These are phyloP conservation scores for Bubalus kerabau DNA, from an alignment of 2,113 vertebrate genomes.

Conservation along the genomic window DNA sequence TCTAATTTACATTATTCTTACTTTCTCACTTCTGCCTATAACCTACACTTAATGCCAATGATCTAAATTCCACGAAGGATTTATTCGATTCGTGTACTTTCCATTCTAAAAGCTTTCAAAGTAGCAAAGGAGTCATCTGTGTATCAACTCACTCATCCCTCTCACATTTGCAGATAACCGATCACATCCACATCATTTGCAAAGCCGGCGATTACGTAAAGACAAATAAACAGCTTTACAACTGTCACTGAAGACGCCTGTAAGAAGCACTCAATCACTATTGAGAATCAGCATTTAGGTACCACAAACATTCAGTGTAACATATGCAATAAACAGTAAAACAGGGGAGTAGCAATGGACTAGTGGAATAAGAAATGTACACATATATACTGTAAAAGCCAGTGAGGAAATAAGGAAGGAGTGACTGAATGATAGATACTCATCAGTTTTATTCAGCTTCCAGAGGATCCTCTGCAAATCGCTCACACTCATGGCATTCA, in stretches of 20 bases:
- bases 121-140: background rate
- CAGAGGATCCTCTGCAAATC: background rate
- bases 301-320: background rate
- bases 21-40: background rate
- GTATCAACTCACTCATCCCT: background rate
- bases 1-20: background rate
- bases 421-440: accelerated
- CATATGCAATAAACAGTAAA: background rate
- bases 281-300: background rate
- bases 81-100: background rate
- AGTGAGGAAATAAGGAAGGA: background rate
- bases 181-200: background rate
- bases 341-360: background rate
- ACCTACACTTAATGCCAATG: background rate
- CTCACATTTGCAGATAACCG: background rate
- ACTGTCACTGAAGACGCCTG: too few species aligned
- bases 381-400: background rate
- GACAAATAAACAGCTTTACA: background rate
- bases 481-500: background rate
- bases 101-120: background rate
- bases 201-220: accelerated
- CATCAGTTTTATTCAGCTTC: background rate
- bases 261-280: background rate
- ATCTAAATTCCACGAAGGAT: background rate
- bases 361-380: background rate